Base-by-base conservation (phyloP, 2,797 vertebrate species). In the Sciurus vulgaris region DNA sequence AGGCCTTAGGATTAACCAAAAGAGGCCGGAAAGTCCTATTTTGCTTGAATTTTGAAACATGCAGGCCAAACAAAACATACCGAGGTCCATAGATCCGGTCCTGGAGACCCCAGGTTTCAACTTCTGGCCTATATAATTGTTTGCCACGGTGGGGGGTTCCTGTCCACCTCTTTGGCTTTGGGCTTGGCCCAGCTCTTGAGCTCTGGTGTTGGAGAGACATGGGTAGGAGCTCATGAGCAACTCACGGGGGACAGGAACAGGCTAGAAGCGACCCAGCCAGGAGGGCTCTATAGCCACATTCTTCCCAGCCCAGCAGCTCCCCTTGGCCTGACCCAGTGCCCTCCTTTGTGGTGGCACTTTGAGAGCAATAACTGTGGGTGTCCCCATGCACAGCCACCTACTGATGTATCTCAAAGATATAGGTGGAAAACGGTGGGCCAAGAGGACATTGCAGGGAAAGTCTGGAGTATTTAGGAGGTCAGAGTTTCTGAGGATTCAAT, bases 1-100 rank as follows among this genome's bases (percentile, higher is more conserved):
- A 54, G 89, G 91, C 89, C 91, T 97, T 79, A 26, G 89, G 89
- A 88, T 49, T 86, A 84, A 96, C 97, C 96, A 95, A 96, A 97
- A 97, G 96, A 85, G 91, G 73, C 96, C 90, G 63, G 94, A 96
- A 97, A 96, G 63, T 44, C 44, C 0, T 95, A 65, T 92, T 95
- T 93, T 95, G 84, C 3, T 1, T 85, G 56, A 69, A 38, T 83
- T 97, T 92, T 91, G 47, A 89, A 97, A 95, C 63, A 96, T 20
- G 4, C 14, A 28, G 51, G 93, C 84, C 93, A 97, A 96, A 93
- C 59, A 94, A 94, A 96, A 96, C 1, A 38, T 28, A 69, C 0
- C 1, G 24, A 86, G 67, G 74, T 38, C 77, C 3, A 56, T 7
- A 4, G 51, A 87, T 77, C 63, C 0, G 5, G 70, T 35, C 73